phyloP scores from a whole-genome alignment of 2,797 vertebrate genomes.

The Xenops minutus region DNA sequence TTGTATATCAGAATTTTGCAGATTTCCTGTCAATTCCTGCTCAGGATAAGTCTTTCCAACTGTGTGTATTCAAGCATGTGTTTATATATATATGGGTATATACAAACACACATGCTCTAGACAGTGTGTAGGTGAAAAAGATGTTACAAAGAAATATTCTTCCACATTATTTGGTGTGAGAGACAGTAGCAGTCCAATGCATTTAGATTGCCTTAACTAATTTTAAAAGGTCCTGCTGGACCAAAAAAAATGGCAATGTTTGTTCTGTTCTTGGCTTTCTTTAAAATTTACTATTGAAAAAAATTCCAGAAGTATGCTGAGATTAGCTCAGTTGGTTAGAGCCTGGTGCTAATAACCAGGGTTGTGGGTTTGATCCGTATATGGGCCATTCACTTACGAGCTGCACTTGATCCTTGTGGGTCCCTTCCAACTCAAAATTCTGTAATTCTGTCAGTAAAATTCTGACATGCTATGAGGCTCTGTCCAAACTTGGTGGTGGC shows the following conservation, averaged over 20 bases:
- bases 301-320: neutral
- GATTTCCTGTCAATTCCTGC: neutral
- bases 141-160: neutral
- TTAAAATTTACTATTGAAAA: neutral
- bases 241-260: neutral
- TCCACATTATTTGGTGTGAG: constrained; percentile 24
- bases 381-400: too few species aligned
- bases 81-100: neutral
- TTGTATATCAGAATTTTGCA: neutral
- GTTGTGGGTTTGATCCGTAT: too few species aligned
- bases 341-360: too few species aligned
- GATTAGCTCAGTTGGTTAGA: too few species aligned
- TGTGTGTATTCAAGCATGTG: neutral
- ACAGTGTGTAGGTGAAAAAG: constrained; percentile 8
- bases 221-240: neutral
- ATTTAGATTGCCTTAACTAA: neutral
- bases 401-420: too few species aligned
- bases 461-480: neutral
- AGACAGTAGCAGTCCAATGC: neutral
- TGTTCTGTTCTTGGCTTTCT: neutral
- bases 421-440: too few species aligned
- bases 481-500: neutral
- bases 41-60: constrained; percentile 5
- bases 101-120: neutral
- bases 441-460: neutral